Percentiles rank a stretch among this genome's conserved stretches.
Evolutionary conservation across 2,113 vertebrate genomes (phyloP).

Genomic region (Oreochromis tanganicae): DNA sequence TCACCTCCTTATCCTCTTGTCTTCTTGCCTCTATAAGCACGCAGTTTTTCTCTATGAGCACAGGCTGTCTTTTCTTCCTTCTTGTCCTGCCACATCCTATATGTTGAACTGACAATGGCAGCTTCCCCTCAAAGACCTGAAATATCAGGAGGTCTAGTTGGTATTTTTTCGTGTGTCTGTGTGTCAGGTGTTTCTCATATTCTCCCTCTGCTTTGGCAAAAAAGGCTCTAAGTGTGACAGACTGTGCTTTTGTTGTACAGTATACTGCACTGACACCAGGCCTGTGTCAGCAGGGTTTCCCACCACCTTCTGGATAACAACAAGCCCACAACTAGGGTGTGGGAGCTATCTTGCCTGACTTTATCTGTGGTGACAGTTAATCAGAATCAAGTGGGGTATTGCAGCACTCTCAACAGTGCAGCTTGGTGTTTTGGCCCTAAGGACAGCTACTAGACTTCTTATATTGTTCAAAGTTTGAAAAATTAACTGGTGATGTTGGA

Average conservation of each 20-base stretch:
- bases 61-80: not conserved
- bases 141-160: not conserved
- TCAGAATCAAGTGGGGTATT: not conserved
- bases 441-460: not conserved
- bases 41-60: not conserved
- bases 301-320: not conserved
- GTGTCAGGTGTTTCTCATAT: not conserved
- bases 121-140: not conserved
- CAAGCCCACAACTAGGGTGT: not conserved
- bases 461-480: not conserved
- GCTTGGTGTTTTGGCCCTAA: not conserved
- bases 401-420: not conserved
- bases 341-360: not conserved
- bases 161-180: not conserved
- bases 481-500: not conserved
- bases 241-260: not conserved
- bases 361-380: conserved; percentile 12
- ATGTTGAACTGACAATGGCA: not conserved
- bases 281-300: not conserved
- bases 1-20: not conserved
- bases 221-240: not conserved
- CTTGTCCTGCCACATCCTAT: not conserved
- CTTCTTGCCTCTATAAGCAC: not conserved
- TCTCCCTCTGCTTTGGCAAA: not conserved
- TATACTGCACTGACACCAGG: not conserved